These are phyloP conservation scores for Caenorhabditis sulstoni DNA, from an alignment of 2,888 invertebrate species.

Conservation along the genomic window DNA sequence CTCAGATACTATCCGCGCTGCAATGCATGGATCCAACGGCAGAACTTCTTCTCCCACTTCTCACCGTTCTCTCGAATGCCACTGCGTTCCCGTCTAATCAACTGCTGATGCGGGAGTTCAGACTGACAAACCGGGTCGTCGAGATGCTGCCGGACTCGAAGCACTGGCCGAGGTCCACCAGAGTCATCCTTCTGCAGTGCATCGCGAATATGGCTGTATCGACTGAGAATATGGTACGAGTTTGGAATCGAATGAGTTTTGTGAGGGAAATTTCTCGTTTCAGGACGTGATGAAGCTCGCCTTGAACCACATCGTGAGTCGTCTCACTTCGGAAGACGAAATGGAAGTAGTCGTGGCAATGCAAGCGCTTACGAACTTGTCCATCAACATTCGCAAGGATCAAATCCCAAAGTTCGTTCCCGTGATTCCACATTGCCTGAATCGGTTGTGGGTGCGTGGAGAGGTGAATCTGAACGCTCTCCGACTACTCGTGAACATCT, in stretches of 20 bases:
- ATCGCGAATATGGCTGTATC: conserved; percentile 76
- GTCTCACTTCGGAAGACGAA: conserved; percentile 71
- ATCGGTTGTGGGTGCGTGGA: conserved; percentile 73
- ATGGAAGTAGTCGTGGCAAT: conserved; percentile 76
- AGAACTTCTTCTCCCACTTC: conserved; percentile 74
- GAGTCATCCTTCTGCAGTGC: conserved; percentile 77
- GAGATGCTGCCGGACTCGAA: conserved; percentile 67
- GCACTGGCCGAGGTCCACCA: conserved; percentile 73
- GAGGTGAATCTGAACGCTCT: conserved; percentile 81
- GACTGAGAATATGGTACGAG: conserved; percentile 59
- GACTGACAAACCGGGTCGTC: conserved; percentile 72
- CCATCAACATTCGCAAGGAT: conserved; percentile 69
- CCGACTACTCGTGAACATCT: conserved; percentile 84
- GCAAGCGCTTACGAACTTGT: conserved; percentile 77
- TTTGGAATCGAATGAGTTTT: neutral
- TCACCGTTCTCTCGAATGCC: conserved; percentile 76
- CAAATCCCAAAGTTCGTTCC: conserved; percentile 71
- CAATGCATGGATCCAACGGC: conserved; percentile 72
- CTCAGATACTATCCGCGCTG: conserved; percentile 73
- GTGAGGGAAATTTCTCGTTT: neutral
- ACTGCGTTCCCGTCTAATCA: conserved; percentile 77
- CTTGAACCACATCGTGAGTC: conserved; percentile 66
- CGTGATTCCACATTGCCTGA: conserved; percentile 71
- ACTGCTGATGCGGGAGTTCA: conserved; percentile 69
- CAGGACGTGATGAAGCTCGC: conserved; percentile 63